Evolutionary conservation across 2,797 vertebrate species (phyloP).

Genomic region (Silurus lanzhouensis): DNA sequence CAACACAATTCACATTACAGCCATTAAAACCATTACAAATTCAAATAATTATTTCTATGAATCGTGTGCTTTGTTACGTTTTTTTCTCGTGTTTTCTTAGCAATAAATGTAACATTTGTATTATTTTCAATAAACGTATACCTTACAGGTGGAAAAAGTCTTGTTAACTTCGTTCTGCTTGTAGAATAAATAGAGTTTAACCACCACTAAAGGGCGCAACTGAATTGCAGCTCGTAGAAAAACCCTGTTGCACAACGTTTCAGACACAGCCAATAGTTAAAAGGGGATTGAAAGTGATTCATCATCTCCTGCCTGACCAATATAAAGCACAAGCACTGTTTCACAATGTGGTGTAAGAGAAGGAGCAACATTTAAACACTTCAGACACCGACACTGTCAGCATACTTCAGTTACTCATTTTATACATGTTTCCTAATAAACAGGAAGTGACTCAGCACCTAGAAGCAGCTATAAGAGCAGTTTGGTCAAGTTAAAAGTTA

Average conservation of each 20-base stretch:
- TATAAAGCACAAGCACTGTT: background rate
- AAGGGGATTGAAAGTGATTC: background rate
- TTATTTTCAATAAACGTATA: background rate
- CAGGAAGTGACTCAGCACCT: conserved; percentile 17
- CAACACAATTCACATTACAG: no score
- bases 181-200: background rate
- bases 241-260: background rate
- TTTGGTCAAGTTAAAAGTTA: background rate
- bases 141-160: background rate
- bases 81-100: no score
- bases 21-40: no score
- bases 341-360: background rate
- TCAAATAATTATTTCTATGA: no score
- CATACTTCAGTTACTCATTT: background rate
- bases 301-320: background rate
- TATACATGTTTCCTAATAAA: background rate
- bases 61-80: no score
- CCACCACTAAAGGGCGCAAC: background rate
- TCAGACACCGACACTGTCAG: no score
- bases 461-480: background rate
- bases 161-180: background rate
- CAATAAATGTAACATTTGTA: background rate
- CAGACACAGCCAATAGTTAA: background rate
- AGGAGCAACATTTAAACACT: no score
- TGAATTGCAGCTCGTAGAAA: background rate